phyloP scores from a whole-genome alignment of 1,140 invertebrate species.

The Drosophila guanche region DNA sequence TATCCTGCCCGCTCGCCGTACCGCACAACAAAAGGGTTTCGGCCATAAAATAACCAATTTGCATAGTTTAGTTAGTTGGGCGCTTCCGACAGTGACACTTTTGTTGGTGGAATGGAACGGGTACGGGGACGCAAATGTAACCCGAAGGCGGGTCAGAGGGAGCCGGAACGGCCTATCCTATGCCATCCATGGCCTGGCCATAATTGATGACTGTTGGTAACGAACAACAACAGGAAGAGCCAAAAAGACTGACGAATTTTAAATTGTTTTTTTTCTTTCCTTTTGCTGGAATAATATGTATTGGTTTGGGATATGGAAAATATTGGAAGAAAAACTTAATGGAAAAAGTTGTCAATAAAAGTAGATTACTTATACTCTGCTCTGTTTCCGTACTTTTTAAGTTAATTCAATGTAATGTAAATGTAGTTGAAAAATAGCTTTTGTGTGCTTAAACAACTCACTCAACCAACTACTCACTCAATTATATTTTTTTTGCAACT shows the following conservation, averaged over 20 bases:
- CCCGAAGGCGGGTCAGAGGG: constrained; percentile 15
- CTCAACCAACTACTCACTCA: constrained; percentile 14
- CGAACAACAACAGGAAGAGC: constrained; percentile 55
- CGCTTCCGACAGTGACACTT: constrained; percentile 74
- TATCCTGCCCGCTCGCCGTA: constrained; percentile 29
- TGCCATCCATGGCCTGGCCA: constrained; percentile 43
- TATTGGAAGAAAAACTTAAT: constrained; percentile 37
- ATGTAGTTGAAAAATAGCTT: background rate
- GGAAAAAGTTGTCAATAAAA: constrained; percentile 39
- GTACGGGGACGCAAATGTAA: constrained; percentile 6
- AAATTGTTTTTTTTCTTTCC: constrained; percentile 58
- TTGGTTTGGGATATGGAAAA: constrained; percentile 35
- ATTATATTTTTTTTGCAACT: constrained; percentile 25
- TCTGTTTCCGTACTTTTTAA: background rate
- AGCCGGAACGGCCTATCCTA: constrained; percentile 25
- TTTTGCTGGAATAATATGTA: constrained; percentile 1
- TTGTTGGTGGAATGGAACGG: constrained; percentile 17
- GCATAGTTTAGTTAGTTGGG: constrained; percentile 81
- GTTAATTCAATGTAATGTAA: constrained; percentile 21
- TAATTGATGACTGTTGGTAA: constrained; percentile 77
- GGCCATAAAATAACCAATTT: constrained; percentile 80
- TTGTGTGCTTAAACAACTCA: background rate
- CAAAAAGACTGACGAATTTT: constrained; percentile 54
- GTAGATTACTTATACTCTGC: constrained; percentile 21
- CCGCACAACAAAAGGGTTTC: constrained; percentile 60